These are phyloP conservation scores for Sinocyclocheilus anophthalmus DNA, from an alignment of 2,113 vertebrate species.

Conservation along the genomic window DNA sequence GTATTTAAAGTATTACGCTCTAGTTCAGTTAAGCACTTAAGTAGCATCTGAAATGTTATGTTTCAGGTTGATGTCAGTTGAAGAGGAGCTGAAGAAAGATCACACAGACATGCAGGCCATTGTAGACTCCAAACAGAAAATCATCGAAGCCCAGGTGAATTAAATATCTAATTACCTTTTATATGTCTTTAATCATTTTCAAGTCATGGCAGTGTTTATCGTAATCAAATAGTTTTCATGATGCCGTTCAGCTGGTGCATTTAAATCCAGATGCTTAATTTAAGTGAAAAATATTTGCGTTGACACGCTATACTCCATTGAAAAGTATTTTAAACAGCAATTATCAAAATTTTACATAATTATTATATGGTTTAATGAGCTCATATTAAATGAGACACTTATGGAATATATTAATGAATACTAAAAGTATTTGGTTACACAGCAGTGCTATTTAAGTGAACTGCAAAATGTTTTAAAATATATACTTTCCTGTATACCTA, in stretches of 20 bases:
- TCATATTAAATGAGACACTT: background rate
- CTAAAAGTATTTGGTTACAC: no score
- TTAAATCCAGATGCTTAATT: background rate
- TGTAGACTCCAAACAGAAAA: conserved; percentile 97
- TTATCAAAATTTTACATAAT: background rate
- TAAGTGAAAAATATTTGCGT: background rate
- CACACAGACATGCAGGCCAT: conserved; percentile 97
- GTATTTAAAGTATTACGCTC: no score
- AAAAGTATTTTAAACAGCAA: background rate
- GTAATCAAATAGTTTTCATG: background rate
- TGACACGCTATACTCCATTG: background rate
- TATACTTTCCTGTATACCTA: no score
- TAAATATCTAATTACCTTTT: no score
- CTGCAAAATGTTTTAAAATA: background rate
- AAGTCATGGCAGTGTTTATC: no score
- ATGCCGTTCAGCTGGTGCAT: background rate
- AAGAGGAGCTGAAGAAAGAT: conserved; percentile 97
- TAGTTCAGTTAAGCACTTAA: background rate
- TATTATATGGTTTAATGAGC: background rate
- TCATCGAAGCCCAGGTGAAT: conserved; percentile 94
- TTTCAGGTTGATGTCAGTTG: conserved; percentile 92
- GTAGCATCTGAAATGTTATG: background rate
- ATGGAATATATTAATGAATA: no score
- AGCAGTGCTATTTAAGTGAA: background rate
- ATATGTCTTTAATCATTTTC: no score